Percentiles rank a stretch among this genome's conserved stretches.
These are phyloP conservation scores for Onychorhynchus coronatus DNA, from an alignment of 2,113 vertebrate species.

Conservation along the genomic window DNA sequence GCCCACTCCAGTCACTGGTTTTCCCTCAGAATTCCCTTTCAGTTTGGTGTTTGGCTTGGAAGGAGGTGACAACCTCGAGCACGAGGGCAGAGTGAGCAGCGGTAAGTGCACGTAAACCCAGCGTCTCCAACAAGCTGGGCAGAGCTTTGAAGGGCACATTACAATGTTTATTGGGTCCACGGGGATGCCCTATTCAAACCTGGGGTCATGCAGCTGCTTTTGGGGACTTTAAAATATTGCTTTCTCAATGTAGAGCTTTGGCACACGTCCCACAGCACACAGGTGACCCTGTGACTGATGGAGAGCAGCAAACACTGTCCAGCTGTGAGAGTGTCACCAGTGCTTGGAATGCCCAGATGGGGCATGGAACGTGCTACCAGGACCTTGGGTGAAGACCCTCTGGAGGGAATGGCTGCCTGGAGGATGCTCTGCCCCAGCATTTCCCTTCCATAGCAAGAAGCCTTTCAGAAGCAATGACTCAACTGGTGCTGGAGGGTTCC, in stretches of 20 bases:
- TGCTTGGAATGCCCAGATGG: fast-evolving
- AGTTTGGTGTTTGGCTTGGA: neutral
- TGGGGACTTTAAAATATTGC: fast-evolving
- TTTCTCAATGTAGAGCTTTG: neutral
- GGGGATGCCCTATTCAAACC: neutral
- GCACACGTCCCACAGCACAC: fast-evolving
- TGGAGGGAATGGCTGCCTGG: fast-evolving
- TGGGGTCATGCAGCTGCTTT: fast-evolving
- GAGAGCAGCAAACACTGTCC: fast-evolving
- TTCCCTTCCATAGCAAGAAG: fast-evolving
- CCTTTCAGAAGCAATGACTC: neutral
- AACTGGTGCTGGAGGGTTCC: fast-evolving
- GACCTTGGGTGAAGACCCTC: neutral
- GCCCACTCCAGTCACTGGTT: neutral
- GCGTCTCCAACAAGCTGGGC: neutral
- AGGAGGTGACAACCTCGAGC: neutral
- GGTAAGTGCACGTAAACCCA: fast-evolving
- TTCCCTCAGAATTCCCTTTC: neutral
- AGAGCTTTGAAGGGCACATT: neutral
- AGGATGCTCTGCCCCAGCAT: neutral
- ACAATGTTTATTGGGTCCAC: fast-evolving
- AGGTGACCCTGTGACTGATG: fast-evolving
- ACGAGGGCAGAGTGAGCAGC: fast-evolving
- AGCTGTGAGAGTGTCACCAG: neutral
- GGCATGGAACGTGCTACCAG: neutral